These are phyloP conservation scores for Tinea pellionella DNA, from an alignment of 2,888 invertebrate species.

Conservation along the genomic window DNA sequence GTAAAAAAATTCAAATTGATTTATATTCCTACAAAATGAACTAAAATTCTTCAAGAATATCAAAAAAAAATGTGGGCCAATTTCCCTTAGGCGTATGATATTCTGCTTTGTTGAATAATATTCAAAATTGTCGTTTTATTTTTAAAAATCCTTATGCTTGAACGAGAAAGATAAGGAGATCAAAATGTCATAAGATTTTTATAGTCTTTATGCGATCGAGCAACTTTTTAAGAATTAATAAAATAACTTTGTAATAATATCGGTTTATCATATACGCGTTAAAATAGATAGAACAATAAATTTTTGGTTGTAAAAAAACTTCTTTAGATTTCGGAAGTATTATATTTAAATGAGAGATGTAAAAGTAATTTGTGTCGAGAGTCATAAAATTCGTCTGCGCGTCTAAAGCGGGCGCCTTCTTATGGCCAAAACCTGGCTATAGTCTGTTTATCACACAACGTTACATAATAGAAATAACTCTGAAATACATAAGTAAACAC, in stretches of 20 bases:
- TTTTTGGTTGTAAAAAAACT: slow-evolving; percentile 10
- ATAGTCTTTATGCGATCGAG: background rate
- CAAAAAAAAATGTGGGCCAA: no score
- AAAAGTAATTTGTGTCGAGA: slow-evolving; percentile 53
- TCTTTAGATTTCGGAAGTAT: slow-evolving; percentile 9
- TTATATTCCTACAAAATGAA: no score
- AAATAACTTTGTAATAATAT: background rate
- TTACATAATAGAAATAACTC: background rate
- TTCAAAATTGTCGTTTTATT: no score
- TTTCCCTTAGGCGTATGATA: no score
- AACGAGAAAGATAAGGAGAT: background rate
- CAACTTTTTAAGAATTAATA: background rate
- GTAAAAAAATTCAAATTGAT: no score
- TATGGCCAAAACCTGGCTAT: background rate
- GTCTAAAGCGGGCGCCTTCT: background rate
- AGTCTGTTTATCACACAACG: background rate
- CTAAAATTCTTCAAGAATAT: no score
- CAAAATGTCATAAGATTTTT: background rate
- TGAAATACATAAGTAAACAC: no score
- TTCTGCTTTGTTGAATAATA: no score
- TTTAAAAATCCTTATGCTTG: background rate
- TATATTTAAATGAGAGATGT: slow-evolving; percentile 36
- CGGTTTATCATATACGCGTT: background rate
- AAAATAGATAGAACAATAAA: slow-evolving; percentile 1
- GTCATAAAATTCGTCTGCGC: slow-evolving; percentile 53